Conservation (phyloP, 2,888 invertebrate genomes). For the Eupithecia subumbrata region DNA sequence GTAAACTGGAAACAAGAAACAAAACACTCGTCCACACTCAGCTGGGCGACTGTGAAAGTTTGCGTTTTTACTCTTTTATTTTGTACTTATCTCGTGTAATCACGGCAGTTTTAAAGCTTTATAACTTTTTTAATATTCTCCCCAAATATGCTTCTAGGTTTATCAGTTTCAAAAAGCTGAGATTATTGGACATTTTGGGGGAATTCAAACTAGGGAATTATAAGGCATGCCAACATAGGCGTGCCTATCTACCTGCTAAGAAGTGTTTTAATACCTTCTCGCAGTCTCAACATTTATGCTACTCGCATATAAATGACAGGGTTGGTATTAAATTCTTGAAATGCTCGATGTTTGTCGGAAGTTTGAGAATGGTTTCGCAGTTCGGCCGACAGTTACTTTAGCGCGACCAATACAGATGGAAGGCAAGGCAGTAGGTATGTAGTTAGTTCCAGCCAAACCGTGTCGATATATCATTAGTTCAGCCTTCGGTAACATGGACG, state of each 20-base stretch:
- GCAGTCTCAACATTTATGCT: constrained; percentile 8
- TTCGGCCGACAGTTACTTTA: constrained; percentile 13
- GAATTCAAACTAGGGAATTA: constrained; percentile 6
- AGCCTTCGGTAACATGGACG: constrained; percentile 19
- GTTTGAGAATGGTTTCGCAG: constrained; percentile 22
- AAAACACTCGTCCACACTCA: constrained; percentile 7
- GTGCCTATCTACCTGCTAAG: background rate
- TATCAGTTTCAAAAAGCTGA: constrained; percentile 16
- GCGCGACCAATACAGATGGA: constrained; percentile 5
- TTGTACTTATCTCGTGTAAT: constrained; percentile 20
- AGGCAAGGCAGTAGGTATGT: constrained; percentile 6
- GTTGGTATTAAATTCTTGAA: constrained; percentile 25
- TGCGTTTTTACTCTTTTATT: constrained; percentile 13
- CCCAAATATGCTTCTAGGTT: constrained; percentile 19
- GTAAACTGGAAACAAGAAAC: constrained; percentile 22
- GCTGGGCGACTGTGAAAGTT: constrained; percentile 10
- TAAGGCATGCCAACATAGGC: constrained; percentile 1
- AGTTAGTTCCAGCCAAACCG: constrained; percentile 23
- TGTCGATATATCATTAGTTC: constrained; percentile 25
- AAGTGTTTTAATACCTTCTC: constrained; percentile 13
- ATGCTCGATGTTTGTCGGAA: constrained; percentile 17
- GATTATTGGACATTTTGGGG: constrained; percentile 11
- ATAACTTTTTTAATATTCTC: constrained; percentile 22
- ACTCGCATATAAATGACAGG: constrained; percentile 22
- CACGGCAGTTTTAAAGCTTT: constrained; percentile 21